Conservation (phyloP, 2,113 vertebrate species). For the Pelodiscus sinensis region DNA sequence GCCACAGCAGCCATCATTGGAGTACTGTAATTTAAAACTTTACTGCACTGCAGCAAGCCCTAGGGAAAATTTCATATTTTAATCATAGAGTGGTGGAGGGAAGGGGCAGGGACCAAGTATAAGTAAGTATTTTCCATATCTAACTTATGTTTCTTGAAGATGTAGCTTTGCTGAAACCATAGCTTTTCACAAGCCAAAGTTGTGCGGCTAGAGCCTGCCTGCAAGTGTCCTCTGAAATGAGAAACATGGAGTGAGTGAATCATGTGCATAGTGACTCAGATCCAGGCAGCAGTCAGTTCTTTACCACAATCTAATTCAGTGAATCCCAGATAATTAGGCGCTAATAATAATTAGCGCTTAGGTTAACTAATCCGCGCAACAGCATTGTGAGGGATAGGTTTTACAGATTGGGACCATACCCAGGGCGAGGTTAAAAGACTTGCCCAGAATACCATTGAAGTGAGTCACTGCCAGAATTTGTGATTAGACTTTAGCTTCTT, state of each 20-base stretch:
- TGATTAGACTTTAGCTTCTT: neutral
- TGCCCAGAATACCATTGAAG: neutral
- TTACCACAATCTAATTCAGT: neutral
- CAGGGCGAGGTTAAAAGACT: neutral
- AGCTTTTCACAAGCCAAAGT: neutral
- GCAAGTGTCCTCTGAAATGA: fast-evolving
- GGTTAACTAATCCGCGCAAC: neutral
- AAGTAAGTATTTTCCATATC: neutral
- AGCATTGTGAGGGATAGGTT: neutral
- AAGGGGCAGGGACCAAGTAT: neutral
- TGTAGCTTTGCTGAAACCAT: neutral
- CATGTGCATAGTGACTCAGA: neutral
- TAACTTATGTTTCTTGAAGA: neutral
- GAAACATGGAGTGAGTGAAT: neutral
- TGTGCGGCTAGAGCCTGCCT: neutral
- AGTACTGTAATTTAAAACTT: neutral
- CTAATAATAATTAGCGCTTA: neutral
- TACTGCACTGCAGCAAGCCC: neutral
- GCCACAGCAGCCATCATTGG: neutral
- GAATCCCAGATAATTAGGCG: neutral
- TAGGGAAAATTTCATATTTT: neutral
- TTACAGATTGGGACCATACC: neutral
- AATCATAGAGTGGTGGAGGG: neutral
- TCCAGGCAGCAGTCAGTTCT: neutral
- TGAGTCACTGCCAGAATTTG: neutral